phyloP scores from a whole-genome alignment of 1,140 invertebrate genomes.

The Chironomus striatipennis region DNA sequence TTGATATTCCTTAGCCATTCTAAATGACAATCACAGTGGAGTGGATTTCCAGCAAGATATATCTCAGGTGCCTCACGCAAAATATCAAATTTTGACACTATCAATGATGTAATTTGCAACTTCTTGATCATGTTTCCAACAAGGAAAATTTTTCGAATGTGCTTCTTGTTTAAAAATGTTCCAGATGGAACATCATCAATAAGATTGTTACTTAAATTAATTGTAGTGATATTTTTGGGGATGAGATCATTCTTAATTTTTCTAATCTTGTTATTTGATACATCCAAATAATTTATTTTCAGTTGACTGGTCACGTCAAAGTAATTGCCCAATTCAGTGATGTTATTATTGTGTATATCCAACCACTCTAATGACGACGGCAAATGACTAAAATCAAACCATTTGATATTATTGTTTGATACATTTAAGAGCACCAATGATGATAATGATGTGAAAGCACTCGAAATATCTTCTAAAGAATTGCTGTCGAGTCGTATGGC shows the following conservation, averaged over 20 bases:
- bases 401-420: conserved; percentile 55
- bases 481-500: conserved; percentile 59
- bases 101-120: conserved; percentile 47
- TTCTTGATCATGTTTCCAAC: conserved; percentile 64
- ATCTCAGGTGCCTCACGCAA: conserved; percentile 61
- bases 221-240: conserved; percentile 62
- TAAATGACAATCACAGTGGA: conserved; percentile 76
- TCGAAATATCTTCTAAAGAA: conserved; percentile 53
- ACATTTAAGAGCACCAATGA: conserved; percentile 62
- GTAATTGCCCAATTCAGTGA: conserved; percentile 59
- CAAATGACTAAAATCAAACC: conserved; percentile 58
- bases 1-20: conserved; percentile 76
- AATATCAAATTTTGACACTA: conserved; percentile 52
- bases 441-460: conserved; percentile 54
- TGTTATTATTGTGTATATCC: conserved; percentile 57
- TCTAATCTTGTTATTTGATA: conserved; percentile 62
- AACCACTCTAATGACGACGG: conserved; percentile 60
- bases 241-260: conserved; percentile 57
- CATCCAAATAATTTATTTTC: conserved; percentile 64
- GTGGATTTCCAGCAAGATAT: conserved; percentile 71
- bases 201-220: conserved; percentile 68
- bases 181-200: conserved; percentile 59
- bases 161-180: conserved; percentile 60
- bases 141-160: conserved; percentile 63
- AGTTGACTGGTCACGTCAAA: conserved; percentile 49